Conservation (phyloP, 1,140 invertebrate species). For the Aphaenogaster rudis region DNA sequence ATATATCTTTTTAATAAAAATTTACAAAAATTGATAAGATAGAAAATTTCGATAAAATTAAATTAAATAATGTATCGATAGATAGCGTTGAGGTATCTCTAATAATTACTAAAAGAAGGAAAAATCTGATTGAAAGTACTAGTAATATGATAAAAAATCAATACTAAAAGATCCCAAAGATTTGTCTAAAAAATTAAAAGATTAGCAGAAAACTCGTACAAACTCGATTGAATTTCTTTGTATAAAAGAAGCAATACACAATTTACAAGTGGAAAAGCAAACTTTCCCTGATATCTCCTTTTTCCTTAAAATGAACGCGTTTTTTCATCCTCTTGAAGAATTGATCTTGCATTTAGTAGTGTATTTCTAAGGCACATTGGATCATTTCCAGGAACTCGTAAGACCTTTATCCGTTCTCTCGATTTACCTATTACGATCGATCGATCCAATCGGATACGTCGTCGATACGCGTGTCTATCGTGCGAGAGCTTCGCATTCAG, state of each 20-base stretch:
- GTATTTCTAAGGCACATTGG: not conserved
- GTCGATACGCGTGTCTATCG: not conserved
- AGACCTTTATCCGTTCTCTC: not conserved
- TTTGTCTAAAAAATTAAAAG: not conserved
- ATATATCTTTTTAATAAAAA: not conserved
- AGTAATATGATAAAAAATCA: not conserved
- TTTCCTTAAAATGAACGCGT: not conserved
- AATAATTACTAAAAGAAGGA: not conserved
- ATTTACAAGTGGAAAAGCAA: not conserved
- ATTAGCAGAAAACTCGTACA: not conserved
- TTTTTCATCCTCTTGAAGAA: not conserved
- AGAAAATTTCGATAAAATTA: constrained; percentile 16
- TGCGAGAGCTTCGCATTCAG: constrained; percentile 53
- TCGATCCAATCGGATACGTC: constrained; percentile 43
- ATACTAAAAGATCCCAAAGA: not conserved
- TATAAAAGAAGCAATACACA: not conserved
- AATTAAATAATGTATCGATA: not conserved
- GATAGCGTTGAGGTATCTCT: not conserved
- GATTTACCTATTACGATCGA: constrained; percentile 51
- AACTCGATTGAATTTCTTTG: not conserved
- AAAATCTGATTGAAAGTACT: not conserved
- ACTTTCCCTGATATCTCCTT: not conserved
- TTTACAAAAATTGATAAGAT: not conserved
- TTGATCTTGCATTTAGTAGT: not conserved
- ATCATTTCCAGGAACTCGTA: not conserved